A percentile compares a stretch with the other conserved stretches of the same genome.
Conservation (phyloP, 2,113 vertebrate species). For the Pangasianodon gigas region DNA sequence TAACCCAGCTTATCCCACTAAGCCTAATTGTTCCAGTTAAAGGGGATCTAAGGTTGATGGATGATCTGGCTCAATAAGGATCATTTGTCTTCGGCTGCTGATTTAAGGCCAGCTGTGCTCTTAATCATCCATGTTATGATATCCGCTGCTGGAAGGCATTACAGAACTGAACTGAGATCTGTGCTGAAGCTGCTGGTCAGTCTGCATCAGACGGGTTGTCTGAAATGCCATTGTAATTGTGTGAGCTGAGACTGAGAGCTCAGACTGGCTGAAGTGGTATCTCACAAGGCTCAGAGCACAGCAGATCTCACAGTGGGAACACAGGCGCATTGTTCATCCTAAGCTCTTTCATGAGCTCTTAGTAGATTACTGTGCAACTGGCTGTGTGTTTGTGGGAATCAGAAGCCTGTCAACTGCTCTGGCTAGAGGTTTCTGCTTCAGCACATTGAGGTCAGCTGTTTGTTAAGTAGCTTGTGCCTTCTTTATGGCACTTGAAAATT, state of each 20-base stretch:
- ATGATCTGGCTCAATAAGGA: neutral
- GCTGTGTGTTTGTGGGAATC: constrained; percentile 32
- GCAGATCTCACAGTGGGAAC: constrained; percentile 74
- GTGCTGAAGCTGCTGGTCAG: constrained; percentile 29
- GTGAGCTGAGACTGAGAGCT: constrained; percentile 56
- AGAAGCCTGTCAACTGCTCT: constrained; percentile 48
- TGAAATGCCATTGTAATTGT: constrained; percentile 43
- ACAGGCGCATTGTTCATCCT: constrained; percentile 79
- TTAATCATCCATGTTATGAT: neutral
- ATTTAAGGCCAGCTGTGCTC: constrained; percentile 2
- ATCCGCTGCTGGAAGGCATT: neutral
- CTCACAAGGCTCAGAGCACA: constrained; percentile 67
- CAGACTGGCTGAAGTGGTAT: constrained; percentile 65
- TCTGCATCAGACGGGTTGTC: constrained; percentile 44
- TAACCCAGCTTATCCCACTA: neutral
- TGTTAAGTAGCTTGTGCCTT: constrained; percentile 36
- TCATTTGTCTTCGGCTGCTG: neutral
- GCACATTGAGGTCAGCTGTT: constrained; percentile 40
- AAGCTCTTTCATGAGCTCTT: constrained; percentile 75
- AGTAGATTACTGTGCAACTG: constrained; percentile 48
- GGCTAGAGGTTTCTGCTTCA: constrained; percentile 59
- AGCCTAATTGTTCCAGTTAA: neutral
- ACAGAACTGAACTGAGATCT: constrained; percentile 4
- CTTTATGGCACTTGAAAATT: constrained; percentile 3
- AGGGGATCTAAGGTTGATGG: neutral